Conservation (phyloP, 2,797 vertebrate genomes). For the Centroberyx gerrardi region DNA sequence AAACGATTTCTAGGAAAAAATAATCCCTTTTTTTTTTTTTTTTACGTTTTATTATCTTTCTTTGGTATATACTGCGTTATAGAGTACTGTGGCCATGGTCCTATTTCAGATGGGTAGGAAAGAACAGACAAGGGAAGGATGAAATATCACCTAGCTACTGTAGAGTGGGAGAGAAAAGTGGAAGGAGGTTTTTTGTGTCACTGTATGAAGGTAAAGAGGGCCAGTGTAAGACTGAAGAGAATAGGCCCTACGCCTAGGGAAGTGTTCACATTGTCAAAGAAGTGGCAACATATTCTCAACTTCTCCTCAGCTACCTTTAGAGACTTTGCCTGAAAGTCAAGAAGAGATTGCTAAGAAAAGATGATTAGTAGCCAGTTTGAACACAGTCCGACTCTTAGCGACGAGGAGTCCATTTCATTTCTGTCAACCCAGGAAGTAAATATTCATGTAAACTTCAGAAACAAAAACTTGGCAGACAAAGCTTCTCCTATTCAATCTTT, state of each 20-base stretch:
- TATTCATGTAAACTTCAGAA: conserved; percentile 15
- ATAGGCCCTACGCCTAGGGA: not conserved
- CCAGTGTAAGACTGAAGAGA: conserved; percentile 11
- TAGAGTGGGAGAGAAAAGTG: conserved; percentile 17
- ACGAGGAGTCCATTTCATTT: conserved; percentile 38
- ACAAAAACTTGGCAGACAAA: conserved; percentile 3
- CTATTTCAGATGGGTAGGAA: conserved; percentile 28
- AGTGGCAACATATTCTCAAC: not conserved
- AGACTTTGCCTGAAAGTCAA: conserved; percentile 66
- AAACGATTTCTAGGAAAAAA: conserved; percentile 59
- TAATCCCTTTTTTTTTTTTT: conserved; percentile 82
- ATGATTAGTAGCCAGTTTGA: not conserved
- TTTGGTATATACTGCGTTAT: conserved; percentile 84
- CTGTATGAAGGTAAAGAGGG: conserved; percentile 75
- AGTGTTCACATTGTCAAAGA: conserved; percentile 22
- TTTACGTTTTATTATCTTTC: conserved; percentile 78
- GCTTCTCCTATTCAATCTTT: conserved; percentile 9
- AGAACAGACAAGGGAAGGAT: conserved; percentile 8
- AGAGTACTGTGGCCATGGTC: conserved; percentile 87
- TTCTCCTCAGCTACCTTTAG: conserved; percentile 66
- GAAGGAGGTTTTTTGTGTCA: conserved; percentile 19
- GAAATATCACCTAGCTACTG: conserved; percentile 17
- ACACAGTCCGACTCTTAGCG: conserved; percentile 9
- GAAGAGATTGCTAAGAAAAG: conserved; percentile 3
- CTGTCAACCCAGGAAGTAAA: conserved; percentile 16